Percentiles rank a stretch among this genome's conserved stretches.
Evolutionary conservation across 2,113 vertebrate genomes (phyloP).

Genomic region (Ageneiosus marmoratus): DNA sequence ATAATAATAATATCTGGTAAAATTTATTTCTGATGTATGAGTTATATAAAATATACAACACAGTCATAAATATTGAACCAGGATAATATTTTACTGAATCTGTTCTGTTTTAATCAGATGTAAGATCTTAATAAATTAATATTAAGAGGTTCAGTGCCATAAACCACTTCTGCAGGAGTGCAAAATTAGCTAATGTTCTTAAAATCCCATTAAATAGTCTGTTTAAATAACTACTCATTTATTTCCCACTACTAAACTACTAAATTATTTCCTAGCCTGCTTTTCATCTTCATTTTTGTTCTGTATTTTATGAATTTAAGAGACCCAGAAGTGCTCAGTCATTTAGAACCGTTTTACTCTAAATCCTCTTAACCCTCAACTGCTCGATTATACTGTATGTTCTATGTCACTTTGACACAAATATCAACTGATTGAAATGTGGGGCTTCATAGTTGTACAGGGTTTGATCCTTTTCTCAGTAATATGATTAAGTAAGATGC

Average conservation of each 20-base stretch:
- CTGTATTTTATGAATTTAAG: not conserved
- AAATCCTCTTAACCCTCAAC: not conserved
- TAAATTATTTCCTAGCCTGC: not conserved
- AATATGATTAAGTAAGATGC: not conserved
- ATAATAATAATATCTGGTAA: not conserved
- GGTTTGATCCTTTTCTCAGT: not conserved
- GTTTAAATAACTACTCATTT: not conserved
- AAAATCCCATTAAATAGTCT: not conserved
- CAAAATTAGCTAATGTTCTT: not conserved
- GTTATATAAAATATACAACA: not conserved
- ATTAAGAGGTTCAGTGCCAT: not conserved
- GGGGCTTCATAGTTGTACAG: not conserved
- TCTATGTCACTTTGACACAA: no score
- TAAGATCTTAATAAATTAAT: not conserved
- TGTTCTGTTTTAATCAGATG: not conserved
- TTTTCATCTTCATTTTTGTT: not conserved
- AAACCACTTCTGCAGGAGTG: not conserved
- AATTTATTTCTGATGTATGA: not conserved
- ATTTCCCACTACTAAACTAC: no score
- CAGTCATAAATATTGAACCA: not conserved
- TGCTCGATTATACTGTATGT: not conserved
- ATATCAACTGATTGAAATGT: not conserved
- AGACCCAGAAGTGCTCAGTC: not conserved
- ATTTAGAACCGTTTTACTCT: not conserved
- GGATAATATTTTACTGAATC: not conserved